Base-by-base conservation (phyloP, 2,113 vertebrate genomes). In the Channa maculata region DNA sequence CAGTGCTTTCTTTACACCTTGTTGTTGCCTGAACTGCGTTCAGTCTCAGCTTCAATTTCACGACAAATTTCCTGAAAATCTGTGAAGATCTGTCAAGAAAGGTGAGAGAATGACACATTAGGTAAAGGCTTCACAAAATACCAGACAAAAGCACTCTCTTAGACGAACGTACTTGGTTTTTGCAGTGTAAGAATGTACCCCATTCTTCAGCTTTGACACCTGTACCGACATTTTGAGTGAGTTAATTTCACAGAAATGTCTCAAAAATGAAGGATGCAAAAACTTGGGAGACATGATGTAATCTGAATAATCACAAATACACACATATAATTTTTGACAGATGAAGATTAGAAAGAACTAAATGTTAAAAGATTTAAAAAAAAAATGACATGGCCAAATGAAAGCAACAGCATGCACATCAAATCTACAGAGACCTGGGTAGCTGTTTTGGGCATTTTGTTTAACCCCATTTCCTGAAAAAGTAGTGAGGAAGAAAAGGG, bases 161-260 rank as follows among this genome's bases (percentile, higher is more conserved):
- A 64, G 13, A 69, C 51, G 55, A 64, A 72, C 13, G 61, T 92
- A 95, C 95, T 94, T 95, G 94, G 74, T 92, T 93, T 71, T 95
- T 95, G 89, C 93, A 94, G 86, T 96, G 95, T 60, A 95, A 84
- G 54, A 96, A 95, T 2, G 89, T 95, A 9, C 93, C 95, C 95
- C 95, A 95, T 87, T 96, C 94, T 61, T 96, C 95, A 60, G 93
- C 93, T 83, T 93, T 94, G 86, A 94, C 83, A 69, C 92, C 95
- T 96, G 43, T 15, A 71, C 48, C 62, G 4, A 41, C 4, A 46
- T 13, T 77, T 7, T 62, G 7, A 71, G n/a, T 50, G 41, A 10
- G 66, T n/a, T 54, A 3, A 15, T 59, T 71, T 49, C 11, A 59
- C 33, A 71, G 8, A 62, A 5, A 37, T 3, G 6, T 3, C 2